Base-by-base conservation (phyloP, 2,113 vertebrate genomes). In the Amblyornis subalaris region DNA sequence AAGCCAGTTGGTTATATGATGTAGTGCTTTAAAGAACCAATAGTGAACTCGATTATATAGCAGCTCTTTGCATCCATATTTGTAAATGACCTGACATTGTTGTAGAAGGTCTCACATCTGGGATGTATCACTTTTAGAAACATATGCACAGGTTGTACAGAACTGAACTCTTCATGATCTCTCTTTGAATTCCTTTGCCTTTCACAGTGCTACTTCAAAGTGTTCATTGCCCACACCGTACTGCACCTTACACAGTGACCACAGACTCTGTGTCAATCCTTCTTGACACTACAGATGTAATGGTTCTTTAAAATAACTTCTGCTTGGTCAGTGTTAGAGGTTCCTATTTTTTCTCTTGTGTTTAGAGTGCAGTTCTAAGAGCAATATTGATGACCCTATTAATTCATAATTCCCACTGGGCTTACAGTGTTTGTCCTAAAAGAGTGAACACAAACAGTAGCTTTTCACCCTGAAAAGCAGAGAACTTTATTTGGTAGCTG, bases 391-490 rank as follows among this genome's bases (percentile, higher is more conserved):
- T 83, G 11, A 69, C 18, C 5, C 3, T 66, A 7, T 74, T 53
- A 10, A 40, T 75, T 89, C 16, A 51, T 31, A 73, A 1, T 86
- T 94, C 21, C n/a, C 21, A 31, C 12, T 4, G 2, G 2, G 18
- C 17, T 85, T 92, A 36, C 9, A 38, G 23, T 45, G 22, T 51
- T 84, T 87, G 19, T 60, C 42, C 35, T 83, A 13, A 45, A 69
- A 76, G 19, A 36, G 24, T 61, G 55, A 70, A 55, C 28, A 51
- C n/a, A 57, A 45, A 26, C 1, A 7, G 12, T n/a, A 92, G 5
- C 44, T 88, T 95, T 95, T 95, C 67, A 84, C 20, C 8, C 47
- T 84, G 48, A 67, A 95, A 92, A 88, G 25, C 31, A 58, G 26
- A 80, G 31, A 47, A 67, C 13, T 58, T 58, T 66, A 47, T 71